Conservation (phyloP, 2,797 vertebrate genomes). For the Schizothorax lantsangensis region DNA sequence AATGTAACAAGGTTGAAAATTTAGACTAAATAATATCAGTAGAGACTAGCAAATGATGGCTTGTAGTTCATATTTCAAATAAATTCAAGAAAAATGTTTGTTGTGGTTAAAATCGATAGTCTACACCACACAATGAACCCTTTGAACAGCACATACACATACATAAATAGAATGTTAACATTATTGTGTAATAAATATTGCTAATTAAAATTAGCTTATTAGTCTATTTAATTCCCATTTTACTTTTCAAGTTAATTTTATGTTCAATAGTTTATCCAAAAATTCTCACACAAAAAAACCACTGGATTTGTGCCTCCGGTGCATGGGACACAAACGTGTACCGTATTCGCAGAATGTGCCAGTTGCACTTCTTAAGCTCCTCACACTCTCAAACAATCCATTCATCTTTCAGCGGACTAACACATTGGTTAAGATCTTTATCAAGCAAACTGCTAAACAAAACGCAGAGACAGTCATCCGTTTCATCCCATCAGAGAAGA, state of each 20-base stretch:
- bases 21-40: neutral
- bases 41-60: neutral
- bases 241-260: neutral
- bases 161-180: no score
- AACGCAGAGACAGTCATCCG: slow-evolving; percentile 61
- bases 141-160: neutral
- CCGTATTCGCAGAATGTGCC: neutral
- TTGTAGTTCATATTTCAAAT: neutral
- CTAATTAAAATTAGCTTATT: neutral
- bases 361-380: neutral
- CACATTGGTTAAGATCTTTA: slow-evolving; percentile 24
- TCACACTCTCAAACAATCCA: slow-evolving; percentile 24
- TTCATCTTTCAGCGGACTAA: slow-evolving; percentile 13
- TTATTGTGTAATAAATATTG: neutral
- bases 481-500: slow-evolving; percentile 60
- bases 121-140: neutral
- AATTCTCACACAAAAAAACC: neutral
- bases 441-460: slow-evolving; percentile 59
- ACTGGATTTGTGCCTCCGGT: neutral
- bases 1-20: neutral
- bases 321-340: neutral
- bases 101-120: neutral
- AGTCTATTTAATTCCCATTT: neutral
- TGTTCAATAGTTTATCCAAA: no score
- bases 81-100: neutral